Evolutionary conservation across 2,113 vertebrate species (phyloP).

Genomic region (Ahaetulla prasina): DNA sequence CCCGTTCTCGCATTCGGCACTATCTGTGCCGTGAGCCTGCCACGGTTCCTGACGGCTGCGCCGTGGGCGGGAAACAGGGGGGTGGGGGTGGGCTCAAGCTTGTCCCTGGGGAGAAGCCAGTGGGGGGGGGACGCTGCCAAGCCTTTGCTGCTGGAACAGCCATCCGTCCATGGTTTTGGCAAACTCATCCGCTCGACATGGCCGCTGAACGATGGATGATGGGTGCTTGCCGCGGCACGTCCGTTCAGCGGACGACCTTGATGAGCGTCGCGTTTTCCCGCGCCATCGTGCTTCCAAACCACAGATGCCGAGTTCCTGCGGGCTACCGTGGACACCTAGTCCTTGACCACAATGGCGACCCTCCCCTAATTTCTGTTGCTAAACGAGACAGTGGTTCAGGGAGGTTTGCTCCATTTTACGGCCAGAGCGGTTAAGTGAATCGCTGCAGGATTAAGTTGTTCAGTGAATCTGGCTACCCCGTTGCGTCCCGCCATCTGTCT

Average conservation of each 20-base stretch:
- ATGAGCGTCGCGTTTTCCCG: not conserved
- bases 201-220: not conserved
- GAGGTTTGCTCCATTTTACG: not conserved
- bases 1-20: not conserved
- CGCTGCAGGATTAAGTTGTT: too few relatives aligned
- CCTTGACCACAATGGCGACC: too few relatives aligned
- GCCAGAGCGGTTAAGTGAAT: too few relatives aligned
- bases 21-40: not conserved
- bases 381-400: not conserved
- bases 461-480: too few relatives aligned
- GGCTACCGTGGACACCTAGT: too few relatives aligned
- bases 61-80: not conserved
- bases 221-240: accelerated
- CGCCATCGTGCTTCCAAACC: not conserved
- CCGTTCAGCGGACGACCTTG: not conserved
- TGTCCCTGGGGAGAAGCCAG: not conserved
- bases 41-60: not conserved
- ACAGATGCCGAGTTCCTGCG: not conserved
- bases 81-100: not conserved
- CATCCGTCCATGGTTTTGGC: not conserved
- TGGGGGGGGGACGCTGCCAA: not conserved
- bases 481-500: too few relatives aligned
- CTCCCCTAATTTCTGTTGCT: not conserved
- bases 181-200: not conserved
- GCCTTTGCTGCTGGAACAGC: not conserved